Evolutionary conservation across 2,888 invertebrate species (phyloP), one percentile per base, ranked within the genome.

Genomic region (Gnatocerus cornutus): DNA sequence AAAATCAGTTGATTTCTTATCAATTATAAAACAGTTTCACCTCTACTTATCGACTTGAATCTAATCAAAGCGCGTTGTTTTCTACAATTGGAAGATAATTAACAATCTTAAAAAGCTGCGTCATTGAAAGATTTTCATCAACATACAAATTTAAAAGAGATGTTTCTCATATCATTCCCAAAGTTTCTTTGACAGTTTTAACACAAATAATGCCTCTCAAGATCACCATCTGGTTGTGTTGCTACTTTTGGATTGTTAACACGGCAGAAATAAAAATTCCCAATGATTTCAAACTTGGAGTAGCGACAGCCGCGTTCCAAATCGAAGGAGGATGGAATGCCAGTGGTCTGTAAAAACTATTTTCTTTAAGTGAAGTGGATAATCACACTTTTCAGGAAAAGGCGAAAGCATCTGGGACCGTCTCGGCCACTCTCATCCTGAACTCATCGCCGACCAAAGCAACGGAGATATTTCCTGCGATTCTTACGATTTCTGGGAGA

Each of bases 371-470:
- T n/a, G n/a, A 21, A 21, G 4, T 21, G 4, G 2, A 21, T 21
- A 4, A 21, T 3, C 21, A 21, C 21, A 21, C 21, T 27, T n/a
- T n/a, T 39, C 16, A 90, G 90, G 88, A 9, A 91, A 90, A 84
- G 87, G 89, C 0, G 88, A 88, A 76, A 90, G 87, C 77, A 89
- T 91, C 14, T 92, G 92, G 93, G 93, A 93, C 80, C 85, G 85
- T 5, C 89, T 90, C 75, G 88, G 89, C 0, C 90, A 90, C 74
- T 66, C 64, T 4, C 76, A 86, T 46, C 87, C 88, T 0, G 87
- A 89, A 1, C 77, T 86, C 0, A 86, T 91, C 0, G 84, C 82
- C 53, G 89, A 91, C 65, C 69, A 73, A 30, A 69, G 52, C 10
- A 90, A 86, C 30, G 92, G 89, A 0, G 90, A 92, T 77, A 83